A percentile compares a stretch with the other conserved stretches of the same genome.
These are phyloP conservation scores for Lithobates sylvaticus DNA, from an alignment of 2,797 vertebrate genomes.

Conservation along the genomic window DNA sequence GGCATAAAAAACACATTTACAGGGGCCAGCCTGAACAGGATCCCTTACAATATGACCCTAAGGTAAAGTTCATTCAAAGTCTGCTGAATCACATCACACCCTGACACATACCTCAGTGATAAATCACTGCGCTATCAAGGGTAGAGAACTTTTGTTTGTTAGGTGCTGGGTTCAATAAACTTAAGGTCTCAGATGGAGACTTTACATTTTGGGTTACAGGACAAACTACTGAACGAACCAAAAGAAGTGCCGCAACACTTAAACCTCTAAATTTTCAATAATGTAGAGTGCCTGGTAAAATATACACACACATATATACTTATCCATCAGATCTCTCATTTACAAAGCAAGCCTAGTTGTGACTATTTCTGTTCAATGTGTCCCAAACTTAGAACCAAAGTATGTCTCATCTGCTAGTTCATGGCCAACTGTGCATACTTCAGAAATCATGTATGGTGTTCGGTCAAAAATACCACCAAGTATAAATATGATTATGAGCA, in stretches of 20 bases:
- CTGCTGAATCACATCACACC: slow-evolving; percentile 2
- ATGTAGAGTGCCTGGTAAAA: neutral
- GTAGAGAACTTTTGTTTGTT: slow-evolving; percentile 19
- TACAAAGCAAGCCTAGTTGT: neutral
- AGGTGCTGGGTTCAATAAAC: slow-evolving; percentile 9
- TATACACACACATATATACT: neutral
- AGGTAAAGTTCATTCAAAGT: slow-evolving; percentile 5
- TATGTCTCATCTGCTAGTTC: slow-evolving; percentile 8
- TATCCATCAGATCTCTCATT: neutral
- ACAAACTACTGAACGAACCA: neutral
- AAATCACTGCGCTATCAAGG: slow-evolving; percentile 13
- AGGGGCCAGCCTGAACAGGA: slow-evolving; percentile 25
- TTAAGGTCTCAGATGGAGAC: neutral
- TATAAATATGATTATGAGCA: neutral
- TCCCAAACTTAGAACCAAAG: slow-evolving; percentile 26
- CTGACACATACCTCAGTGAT: slow-evolving; percentile 34
- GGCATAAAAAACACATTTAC: neutral
- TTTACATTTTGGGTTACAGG: neutral
- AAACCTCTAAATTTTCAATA: neutral
- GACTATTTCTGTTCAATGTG: neutral
- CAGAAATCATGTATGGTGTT: neutral
- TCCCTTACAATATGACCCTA: neutral
- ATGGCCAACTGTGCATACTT: slow-evolving; percentile 32
- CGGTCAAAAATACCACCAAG: slow-evolving; percentile 22
- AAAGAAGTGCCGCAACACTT: neutral